These are phyloP conservation scores for Promerops cafer DNA, from an alignment of 2,113 vertebrate species.

Conservation along the genomic window DNA sequence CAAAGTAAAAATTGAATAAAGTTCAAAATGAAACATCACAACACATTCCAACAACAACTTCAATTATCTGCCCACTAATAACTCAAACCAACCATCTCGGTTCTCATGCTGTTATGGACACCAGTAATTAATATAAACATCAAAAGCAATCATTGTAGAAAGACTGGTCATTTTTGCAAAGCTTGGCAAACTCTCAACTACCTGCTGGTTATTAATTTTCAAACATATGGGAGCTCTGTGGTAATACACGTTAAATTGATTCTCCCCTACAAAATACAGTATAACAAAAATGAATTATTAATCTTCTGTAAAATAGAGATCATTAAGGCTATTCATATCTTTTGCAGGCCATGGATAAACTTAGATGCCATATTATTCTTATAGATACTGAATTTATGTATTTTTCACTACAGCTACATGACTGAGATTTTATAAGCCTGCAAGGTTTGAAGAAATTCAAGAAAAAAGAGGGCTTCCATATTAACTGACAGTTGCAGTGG, in stretches of 20 bases:
- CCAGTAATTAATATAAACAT: constrained; percentile 97
- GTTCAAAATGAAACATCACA: constrained; percentile 20
- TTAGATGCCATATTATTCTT: neutral
- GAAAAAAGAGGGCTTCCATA: neutral
- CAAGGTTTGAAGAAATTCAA: neutral
- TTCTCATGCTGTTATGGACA: constrained; percentile 81
- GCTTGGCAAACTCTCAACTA: constrained; percentile 93
- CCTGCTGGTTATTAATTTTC: constrained; percentile 99
- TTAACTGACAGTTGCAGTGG: neutral
- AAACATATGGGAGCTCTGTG: constrained; percentile 97
- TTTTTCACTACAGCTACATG: neutral
- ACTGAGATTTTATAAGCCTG: neutral
- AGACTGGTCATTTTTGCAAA: constrained; percentile 93
- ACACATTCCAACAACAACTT: constrained; percentile 52
- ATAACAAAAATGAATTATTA: constrained; percentile 76
- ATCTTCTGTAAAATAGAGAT: constrained; percentile 58
- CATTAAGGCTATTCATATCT: constrained; percentile 62
- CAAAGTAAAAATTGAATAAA: neutral
- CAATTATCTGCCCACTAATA: constrained; percentile 67
- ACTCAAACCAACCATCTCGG: constrained; percentile 71
- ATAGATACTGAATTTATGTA: neutral
- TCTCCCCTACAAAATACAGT: constrained; percentile 76
- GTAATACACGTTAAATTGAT: constrained; percentile 89
- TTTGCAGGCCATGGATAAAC: constrained; percentile 23
- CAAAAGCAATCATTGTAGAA: constrained; percentile 92